phyloP scores from a whole-genome alignment of 2,113 vertebrate genomes.

The Candoia aspera region DNA sequence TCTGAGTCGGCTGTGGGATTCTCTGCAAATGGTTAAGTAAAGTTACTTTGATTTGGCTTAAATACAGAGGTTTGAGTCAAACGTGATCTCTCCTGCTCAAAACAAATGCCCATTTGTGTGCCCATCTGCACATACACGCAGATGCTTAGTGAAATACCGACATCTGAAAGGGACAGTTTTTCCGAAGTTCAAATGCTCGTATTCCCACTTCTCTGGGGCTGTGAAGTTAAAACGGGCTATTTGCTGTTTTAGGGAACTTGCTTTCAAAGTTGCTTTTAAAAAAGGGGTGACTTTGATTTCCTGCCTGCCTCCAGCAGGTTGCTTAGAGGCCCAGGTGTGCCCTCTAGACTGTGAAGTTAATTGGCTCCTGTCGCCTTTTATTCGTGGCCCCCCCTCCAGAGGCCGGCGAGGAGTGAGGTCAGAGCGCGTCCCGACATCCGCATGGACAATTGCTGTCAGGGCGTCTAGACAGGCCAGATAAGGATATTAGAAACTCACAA shows the following conservation, averaged over 20 bases:
- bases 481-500: conserved; percentile 76
- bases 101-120: background rate
- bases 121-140: background rate
- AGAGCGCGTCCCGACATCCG: conserved; percentile 55
- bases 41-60: background rate
- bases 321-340: conserved; percentile 52
- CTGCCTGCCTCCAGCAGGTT: background rate
- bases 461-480: conserved; percentile 80
- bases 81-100: background rate
- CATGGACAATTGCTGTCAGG: conserved; percentile 68
- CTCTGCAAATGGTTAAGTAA: background rate
- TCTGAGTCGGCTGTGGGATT: background rate
- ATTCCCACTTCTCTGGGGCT: background rate
- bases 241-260: background rate
- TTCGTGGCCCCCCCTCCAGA: background rate
- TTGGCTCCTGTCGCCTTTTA: background rate
- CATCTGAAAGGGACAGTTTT: background rate
- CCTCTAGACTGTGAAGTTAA: background rate
- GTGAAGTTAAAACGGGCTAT: background rate
- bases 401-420: conserved; percentile 51
- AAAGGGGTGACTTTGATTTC: background rate
- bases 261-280: background rate
- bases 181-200: background rate
- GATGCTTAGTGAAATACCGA: background rate
- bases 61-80: background rate